A percentile compares a stretch with the other conserved stretches of the same genome.
Conservation (phyloP, 1,140 invertebrate species). For the Lucilia cuprina region DNA sequence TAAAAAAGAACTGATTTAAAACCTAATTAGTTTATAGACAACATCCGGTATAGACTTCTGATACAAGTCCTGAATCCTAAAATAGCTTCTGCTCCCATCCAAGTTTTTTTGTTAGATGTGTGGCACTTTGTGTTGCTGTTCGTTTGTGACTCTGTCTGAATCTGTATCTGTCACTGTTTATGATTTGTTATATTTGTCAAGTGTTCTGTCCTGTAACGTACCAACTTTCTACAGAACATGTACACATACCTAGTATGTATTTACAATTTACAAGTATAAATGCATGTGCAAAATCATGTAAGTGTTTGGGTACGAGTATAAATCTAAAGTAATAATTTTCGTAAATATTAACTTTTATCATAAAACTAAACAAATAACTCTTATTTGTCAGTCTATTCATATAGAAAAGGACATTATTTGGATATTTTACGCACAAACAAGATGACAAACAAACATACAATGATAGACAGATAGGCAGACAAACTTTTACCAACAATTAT, state of each 20-base stretch:
- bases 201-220: background rate
- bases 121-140: background rate
- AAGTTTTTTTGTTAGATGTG: too few species aligned
- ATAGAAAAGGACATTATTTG: background rate
- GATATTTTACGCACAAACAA: too few species aligned
- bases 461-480: too few species aligned
- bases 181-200: slow-evolving; percentile 12
- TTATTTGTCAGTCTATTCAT: background rate
- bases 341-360: slow-evolving; percentile 33
- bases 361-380: slow-evolving; percentile 1
- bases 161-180: slow-evolving; percentile 4
- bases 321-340: slow-evolving; percentile 20
- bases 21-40: too few species aligned
- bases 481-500: background rate
- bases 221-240: background rate
- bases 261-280: background rate
- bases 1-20: too few species aligned
- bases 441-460: too few species aligned
- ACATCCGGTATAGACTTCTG: too few species aligned
- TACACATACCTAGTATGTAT: background rate
- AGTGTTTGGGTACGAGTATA: background rate
- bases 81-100: too few species aligned
- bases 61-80: too few species aligned
- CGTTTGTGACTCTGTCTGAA: background rate
- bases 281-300: background rate